Evolutionary conservation across 92 coral and sea anemone species (phyloP), one percentile per base, ranked within the genome.

Genomic region (Zoanthus sociatus): DNA sequence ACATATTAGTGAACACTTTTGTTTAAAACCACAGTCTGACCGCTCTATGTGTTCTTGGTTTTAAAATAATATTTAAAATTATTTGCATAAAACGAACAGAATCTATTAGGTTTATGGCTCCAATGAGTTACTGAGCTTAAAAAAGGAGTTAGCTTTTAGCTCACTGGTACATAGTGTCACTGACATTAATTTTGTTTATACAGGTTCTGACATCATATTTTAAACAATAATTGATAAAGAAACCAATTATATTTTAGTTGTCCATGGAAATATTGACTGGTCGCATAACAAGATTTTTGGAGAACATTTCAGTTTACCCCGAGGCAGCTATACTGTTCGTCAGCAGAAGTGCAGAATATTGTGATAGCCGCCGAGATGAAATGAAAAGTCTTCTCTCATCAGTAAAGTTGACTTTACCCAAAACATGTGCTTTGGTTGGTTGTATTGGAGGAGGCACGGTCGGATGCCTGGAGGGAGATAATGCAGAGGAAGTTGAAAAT

Each of bases 391-490:
- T 96, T 9, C 87, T 96, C 9, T 91, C 90, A 20, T 75, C 93
- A 42, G 94, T 92, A 54, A 92, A 90, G 79, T 37, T 63, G 31
- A 60, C 93, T 54, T 88, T 97, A 31, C 99, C 99, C 5, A 89
- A 64, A 56, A 87, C 83, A 32, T 97, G 99, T 72, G 73, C 87
- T 12, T 69, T 97, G 0, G 73, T 97, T 85, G 99, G 99, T 11
- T 92, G 98, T 64, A 91, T 86, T 11, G 96, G 92, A 79, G 84
- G 92, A 68, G 99, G 98, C 17, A 63, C 96, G 11, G 90, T 97
- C 75, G 99, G 98, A 32, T 93, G 95, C 26, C 83, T 81, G 45
- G 94, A 92, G n/a, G 88, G 89, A 53, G 94, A 88, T 7, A 60
- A 78, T 2, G 94, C 96, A 0, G 97, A 93, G 26, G 98, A 95